Evolutionary conservation across 2,113 vertebrate genomes (phyloP).

Genomic region (Charadrius vociferus): DNA sequence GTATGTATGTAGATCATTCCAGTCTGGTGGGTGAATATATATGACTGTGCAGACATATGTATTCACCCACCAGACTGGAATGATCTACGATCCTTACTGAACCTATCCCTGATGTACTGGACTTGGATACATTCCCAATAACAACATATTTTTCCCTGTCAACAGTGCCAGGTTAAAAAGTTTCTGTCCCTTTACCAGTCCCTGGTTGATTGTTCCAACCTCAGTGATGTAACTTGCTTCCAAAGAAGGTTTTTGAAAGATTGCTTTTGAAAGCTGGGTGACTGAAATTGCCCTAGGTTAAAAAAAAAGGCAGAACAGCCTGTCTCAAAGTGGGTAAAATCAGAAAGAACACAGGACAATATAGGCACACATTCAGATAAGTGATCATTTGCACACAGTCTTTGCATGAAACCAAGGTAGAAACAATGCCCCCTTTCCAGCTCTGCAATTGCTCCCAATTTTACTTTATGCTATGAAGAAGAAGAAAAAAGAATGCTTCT

Average conservation of each 20-base stretch:
- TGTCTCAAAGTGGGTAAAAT: neutral
- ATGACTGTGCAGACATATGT: too few species aligned
- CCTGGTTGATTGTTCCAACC: neutral
- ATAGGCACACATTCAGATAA: neutral
- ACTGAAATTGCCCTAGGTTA: neutral
- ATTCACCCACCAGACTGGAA: rapidly evolving
- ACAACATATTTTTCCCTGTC: neutral
- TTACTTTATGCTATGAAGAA: neutral
- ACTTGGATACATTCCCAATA: neutral
- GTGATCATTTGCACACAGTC: neutral
- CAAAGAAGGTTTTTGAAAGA: neutral
- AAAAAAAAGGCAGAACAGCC: neutral
- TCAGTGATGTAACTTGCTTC: neutral
- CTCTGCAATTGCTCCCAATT: neutral
- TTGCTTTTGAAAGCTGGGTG: neutral
- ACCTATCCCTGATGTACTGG: neutral
- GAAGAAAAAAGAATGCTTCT: neutral
- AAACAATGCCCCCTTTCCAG: neutral
- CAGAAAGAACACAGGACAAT: neutral
- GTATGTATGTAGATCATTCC: neutral
- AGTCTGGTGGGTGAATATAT: neutral
- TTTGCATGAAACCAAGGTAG: neutral
- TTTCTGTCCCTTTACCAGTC: neutral
- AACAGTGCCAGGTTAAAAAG: neutral
- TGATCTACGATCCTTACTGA: neutral